A percentile compares a stretch with the other conserved stretches of the same genome.
These are phyloP conservation scores for Trypoxylus dichotomus DNA, from an alignment of 1,140 invertebrate genomes.

Conservation along the genomic window DNA sequence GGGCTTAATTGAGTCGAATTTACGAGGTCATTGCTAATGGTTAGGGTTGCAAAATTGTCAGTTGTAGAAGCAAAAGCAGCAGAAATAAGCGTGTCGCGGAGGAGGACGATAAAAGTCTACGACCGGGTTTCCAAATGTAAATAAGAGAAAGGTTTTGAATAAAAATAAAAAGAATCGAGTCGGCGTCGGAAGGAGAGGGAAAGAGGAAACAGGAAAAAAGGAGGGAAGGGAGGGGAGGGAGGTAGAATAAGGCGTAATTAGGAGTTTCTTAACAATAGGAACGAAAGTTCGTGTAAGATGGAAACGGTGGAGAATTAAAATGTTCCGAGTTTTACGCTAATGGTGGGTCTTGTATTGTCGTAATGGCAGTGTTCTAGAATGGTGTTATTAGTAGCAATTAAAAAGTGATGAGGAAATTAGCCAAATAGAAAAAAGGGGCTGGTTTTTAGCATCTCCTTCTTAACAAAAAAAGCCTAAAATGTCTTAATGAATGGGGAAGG, in stretches of 20 bases:
- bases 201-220: too few relatives aligned
- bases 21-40: neutral
- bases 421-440: too few relatives aligned
- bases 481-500: too few relatives aligned
- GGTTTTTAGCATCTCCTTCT: too few relatives aligned
- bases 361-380: too few relatives aligned
- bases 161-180: neutral
- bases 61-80: neutral
- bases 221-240: neutral
- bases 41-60: neutral
- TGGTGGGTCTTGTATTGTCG: neutral
- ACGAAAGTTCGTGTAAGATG: neutral
- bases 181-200: neutral
- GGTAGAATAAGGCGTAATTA: neutral
- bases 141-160: neutral
- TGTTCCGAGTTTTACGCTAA: neutral
- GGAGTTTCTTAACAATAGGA: neutral
- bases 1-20: neutral
- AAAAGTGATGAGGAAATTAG: neutral
- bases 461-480: too few relatives aligned
- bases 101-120: neutral
- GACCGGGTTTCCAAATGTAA: neutral
- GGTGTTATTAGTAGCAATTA: neutral
- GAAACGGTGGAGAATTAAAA: neutral
- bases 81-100: neutral